Evolutionary conservation across 2,797 vertebrate species (phyloP).

Genomic region (Siniperca scherzeri): DNA sequence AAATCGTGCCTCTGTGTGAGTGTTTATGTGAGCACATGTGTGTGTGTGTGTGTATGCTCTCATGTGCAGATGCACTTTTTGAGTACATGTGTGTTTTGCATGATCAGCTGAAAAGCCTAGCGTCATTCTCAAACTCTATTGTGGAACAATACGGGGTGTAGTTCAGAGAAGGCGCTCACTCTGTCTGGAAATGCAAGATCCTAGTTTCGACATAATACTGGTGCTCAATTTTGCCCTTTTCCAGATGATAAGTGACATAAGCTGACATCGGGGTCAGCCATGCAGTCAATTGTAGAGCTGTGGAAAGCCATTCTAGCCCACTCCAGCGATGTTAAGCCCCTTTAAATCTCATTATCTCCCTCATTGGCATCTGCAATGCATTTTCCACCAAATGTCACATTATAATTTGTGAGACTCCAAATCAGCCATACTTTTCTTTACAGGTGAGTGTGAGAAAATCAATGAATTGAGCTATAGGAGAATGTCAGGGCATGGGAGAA

Average conservation of each 20-base stretch:
- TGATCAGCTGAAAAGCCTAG: conserved; percentile 72
- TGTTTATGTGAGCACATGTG: conserved; percentile 32
- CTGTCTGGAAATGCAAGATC: conserved; percentile 61
- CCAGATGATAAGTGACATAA: conserved; percentile 69
- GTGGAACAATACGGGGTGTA: conserved; percentile 33
- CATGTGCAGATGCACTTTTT: conserved; percentile 57
- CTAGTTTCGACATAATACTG: conserved; percentile 34
- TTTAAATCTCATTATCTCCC: conserved; percentile 72
- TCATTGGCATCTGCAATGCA: conserved; percentile 63
- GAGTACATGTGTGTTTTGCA: conserved; percentile 64
- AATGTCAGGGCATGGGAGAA: conserved; percentile 12
- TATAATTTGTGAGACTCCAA: conserved; percentile 64
- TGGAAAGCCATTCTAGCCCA: conserved; percentile 65
- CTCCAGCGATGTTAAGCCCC: conserved; percentile 59
- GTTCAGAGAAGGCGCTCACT: conserved; percentile 25
- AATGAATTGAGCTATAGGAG: conserved; percentile 32
- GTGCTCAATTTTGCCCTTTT: conserved; percentile 63
- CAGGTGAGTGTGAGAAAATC: conserved; percentile 56
- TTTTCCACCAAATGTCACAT: conserved; percentile 77
- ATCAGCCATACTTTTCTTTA: conserved; percentile 44
- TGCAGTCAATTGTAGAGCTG: conserved; percentile 61
- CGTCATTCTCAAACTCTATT: conserved; percentile 31
- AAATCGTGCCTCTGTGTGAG: conserved; percentile 68
- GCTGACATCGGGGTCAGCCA: conserved; percentile 68
- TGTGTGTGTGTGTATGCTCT: conserved; percentile 26